Evolutionary conservation across 2,797 vertebrate species (phyloP).

Genomic region (Argyrosomus regius): DNA sequence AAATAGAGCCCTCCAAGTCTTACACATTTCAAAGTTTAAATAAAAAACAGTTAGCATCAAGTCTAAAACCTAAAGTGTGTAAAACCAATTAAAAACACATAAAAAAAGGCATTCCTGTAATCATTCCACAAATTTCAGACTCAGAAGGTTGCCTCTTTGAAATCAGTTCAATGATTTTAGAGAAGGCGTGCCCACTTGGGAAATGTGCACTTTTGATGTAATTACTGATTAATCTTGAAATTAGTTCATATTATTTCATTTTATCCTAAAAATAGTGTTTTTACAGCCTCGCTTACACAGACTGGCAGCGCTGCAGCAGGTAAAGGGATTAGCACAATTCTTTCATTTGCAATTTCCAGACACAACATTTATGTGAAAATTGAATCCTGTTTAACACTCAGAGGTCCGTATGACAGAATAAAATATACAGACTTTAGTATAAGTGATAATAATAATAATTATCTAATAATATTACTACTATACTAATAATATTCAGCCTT

Average conservation of each 20-base stretch:
- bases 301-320: constrained; percentile 40
- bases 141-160: constrained; percentile 45
- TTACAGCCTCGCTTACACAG: constrained; percentile 17
- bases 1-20: too few relatives aligned
- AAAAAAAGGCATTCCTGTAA: constrained; percentile 15
- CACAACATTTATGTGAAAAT: constrained; percentile 44
- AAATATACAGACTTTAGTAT: constrained; percentile 43
- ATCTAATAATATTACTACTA: not conserved
- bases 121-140: constrained; percentile 30
- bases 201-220: constrained; percentile 67
- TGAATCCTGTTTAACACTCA: constrained; percentile 38
- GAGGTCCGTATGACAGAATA: constrained; percentile 26
- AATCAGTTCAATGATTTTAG: constrained; percentile 46
- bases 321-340: constrained; percentile 41
- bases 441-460: constrained; percentile 8
- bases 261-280: constrained; percentile 50
- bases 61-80: not conserved
- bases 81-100: constrained; percentile 4
- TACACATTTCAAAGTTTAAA: not conserved
- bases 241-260: constrained; percentile 59
- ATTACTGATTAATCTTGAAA: constrained; percentile 74
- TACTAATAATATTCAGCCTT: constrained; percentile 31
- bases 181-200: constrained; percentile 54
- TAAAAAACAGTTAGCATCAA: too few relatives aligned
- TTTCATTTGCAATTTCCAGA: constrained; percentile 56